phyloP scores from a whole-genome alignment of 2,888 invertebrate genomes.

The Eupithecia subumbrata region DNA sequence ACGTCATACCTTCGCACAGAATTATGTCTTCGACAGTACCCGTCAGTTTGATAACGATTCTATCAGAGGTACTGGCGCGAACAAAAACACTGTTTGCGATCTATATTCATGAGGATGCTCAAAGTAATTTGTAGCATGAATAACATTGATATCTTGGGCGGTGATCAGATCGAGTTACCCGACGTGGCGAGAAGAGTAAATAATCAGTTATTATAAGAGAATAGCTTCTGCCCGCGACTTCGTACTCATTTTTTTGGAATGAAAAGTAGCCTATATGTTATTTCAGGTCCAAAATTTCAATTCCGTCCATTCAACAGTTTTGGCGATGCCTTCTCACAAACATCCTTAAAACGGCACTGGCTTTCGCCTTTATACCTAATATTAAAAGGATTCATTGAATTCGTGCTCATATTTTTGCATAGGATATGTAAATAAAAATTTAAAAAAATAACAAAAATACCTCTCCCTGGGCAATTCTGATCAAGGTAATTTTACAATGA shows the following conservation, averaged over 20 bases:
- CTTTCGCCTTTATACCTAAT: background rate
- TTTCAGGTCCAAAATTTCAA: background rate
- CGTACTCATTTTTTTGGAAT: background rate
- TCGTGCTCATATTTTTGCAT: background rate
- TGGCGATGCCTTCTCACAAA: background rate
- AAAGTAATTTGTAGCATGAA: slow-evolving; percentile 47
- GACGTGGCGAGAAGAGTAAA: slow-evolving; percentile 1
- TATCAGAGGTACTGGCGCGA: slow-evolving; percentile 50
- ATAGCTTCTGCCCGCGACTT: background rate
- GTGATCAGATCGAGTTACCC: slow-evolving; percentile 20
- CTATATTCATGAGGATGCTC: slow-evolving; percentile 57
- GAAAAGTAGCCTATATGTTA: background rate
- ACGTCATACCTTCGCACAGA: slow-evolving; percentile 51
- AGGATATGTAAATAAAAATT: background rate
- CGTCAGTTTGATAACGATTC: slow-evolving; percentile 50
- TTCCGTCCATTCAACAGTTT: background rate
- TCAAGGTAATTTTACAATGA: background rate
- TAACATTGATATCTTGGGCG: slow-evolving; percentile 35
- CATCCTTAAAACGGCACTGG: background rate
- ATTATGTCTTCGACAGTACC: slow-evolving; percentile 52
- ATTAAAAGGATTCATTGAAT: too few species aligned
- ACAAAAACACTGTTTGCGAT: slow-evolving; percentile 51
- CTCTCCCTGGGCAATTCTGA: too few species aligned
- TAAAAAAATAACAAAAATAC: too few species aligned
- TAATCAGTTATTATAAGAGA: background rate